These are phyloP conservation scores for Lasioglossum morio DNA, from an alignment of 2,888 invertebrate species.

Conservation along the genomic window DNA sequence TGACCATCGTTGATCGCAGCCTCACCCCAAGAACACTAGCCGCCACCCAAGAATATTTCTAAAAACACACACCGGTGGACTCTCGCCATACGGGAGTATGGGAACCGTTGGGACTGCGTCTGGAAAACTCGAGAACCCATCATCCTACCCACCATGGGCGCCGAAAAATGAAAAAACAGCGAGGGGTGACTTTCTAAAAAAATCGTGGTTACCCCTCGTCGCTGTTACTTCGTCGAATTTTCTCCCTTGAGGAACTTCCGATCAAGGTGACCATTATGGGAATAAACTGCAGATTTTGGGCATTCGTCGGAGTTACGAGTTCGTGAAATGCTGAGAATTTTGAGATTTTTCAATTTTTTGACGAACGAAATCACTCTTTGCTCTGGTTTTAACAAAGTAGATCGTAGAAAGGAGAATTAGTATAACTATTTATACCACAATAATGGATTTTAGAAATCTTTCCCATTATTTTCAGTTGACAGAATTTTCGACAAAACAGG, in stretches of 20 bases:
- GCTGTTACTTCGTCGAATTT: slow-evolving; percentile 1
- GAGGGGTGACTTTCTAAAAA: slow-evolving; percentile 19
- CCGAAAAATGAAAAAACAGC: neutral
- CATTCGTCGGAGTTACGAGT: neutral
- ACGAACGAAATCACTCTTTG: neutral
- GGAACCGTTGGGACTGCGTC: slow-evolving; percentile 25
- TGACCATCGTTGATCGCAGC: slow-evolving; percentile 54
- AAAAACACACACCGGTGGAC: neutral
- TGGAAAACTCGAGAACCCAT: slow-evolving; percentile 8
- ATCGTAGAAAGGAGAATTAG: neutral
- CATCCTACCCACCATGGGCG: neutral
- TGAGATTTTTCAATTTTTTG: neutral
- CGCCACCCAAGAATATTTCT: slow-evolving; percentile 5
- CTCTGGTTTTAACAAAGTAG: neutral
- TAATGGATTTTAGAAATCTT: neutral
- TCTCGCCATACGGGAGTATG: slow-evolving; percentile 1
- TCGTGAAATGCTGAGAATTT: neutral
- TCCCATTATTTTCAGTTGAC: neutral
- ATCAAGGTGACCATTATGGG: neutral
- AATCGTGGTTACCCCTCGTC: neutral
- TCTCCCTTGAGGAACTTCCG: neutral
- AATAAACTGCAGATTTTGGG: neutral
- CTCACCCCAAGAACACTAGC: slow-evolving; percentile 18
- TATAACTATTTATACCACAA: neutral
- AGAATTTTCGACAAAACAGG: neutral